Percentiles rank a stretch among this genome's conserved stretches.
These are phyloP conservation scores for Channa argus DNA, from an alignment of 2,113 vertebrate genomes.

Conservation along the genomic window DNA sequence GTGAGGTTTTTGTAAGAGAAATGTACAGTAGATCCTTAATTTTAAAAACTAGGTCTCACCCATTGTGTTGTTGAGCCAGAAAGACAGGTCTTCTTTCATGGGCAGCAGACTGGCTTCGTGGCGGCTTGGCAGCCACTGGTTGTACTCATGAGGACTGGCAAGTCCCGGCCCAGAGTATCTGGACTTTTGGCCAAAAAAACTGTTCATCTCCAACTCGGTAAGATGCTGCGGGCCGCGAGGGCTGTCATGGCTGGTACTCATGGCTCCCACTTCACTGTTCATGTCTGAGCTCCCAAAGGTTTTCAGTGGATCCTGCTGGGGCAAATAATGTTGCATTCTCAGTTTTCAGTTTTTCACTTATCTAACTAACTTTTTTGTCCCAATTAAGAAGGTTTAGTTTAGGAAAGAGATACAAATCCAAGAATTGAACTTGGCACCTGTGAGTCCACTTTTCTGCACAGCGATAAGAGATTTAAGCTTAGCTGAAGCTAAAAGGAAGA, in stretches of 20 bases:
- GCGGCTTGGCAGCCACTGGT: constrained; percentile 93
- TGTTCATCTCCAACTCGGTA: constrained; percentile 67
- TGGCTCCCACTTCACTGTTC: constrained; percentile 72
- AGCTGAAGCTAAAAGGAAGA: too few relatives aligned
- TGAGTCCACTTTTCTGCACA: too few relatives aligned
- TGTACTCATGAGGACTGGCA: constrained; percentile 93
- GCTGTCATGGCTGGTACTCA: constrained; percentile 81
- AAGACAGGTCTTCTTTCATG: constrained; percentile 96
- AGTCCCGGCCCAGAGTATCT: constrained; percentile 88
- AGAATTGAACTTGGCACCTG: too few relatives aligned
- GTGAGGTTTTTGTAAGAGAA: neutral
- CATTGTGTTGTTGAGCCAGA: constrained; percentile 93
- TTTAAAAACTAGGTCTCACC: constrained; percentile 79
- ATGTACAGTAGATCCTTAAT: too few relatives aligned
- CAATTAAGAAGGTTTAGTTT: too few relatives aligned
- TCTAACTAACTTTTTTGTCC: too few relatives aligned
- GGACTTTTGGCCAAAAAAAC: constrained; percentile 83
- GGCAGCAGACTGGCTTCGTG: constrained; percentile 95
- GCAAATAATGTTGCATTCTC: neutral
- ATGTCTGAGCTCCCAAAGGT: constrained; percentile 38
- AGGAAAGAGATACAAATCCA: too few relatives aligned
- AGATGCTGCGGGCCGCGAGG: constrained; percentile 64
- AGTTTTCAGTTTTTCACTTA: too few relatives aligned
- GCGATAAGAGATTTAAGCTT: too few relatives aligned
- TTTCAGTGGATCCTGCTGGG: constrained; percentile 25